Percentiles rank a stretch among this genome's conserved stretches.
These are phyloP conservation scores for Tokudaia muenninki DNA, from an alignment of 2,797 vertebrate species.

Conservation along the genomic window DNA sequence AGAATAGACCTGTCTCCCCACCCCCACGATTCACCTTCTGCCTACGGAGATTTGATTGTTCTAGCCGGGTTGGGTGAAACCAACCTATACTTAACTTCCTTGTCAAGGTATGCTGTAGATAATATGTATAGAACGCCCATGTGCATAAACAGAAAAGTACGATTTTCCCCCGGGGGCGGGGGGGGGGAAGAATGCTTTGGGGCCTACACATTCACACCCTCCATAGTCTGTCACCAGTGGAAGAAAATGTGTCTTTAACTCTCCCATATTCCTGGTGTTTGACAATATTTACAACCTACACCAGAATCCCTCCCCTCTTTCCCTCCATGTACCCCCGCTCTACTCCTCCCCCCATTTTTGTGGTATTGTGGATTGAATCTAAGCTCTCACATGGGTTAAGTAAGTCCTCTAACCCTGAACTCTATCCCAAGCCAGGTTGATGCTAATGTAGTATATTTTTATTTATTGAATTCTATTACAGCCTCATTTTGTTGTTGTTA, in stretches of 20 bases:
- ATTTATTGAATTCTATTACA: slow-evolving; percentile 25
- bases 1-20: slow-evolving; percentile 25
- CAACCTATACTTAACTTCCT: slow-evolving; percentile 16
- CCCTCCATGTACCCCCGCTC: too few species aligned
- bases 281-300: neutral
- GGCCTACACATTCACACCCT: neutral
- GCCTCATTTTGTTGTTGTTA: neutral
- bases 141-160: neutral
- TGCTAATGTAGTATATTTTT: slow-evolving; percentile 13
- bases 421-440: neutral
- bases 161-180: neutral
- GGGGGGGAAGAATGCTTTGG: neutral
- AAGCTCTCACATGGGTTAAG: neutral
- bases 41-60: neutral
- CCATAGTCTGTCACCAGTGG: neutral
- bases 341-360: neutral
- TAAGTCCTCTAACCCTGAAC: neutral
- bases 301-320: neutral
- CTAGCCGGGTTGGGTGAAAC: neutral
- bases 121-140: neutral
- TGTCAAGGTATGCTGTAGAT: neutral
- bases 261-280: neutral
- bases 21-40: neutral
- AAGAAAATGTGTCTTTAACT: neutral
- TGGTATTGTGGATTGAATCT: neutral